These are phyloP conservation scores for Macropus fuliginosus DNA, from an alignment of 2,797 vertebrate genomes.

Conservation along the genomic window DNA sequence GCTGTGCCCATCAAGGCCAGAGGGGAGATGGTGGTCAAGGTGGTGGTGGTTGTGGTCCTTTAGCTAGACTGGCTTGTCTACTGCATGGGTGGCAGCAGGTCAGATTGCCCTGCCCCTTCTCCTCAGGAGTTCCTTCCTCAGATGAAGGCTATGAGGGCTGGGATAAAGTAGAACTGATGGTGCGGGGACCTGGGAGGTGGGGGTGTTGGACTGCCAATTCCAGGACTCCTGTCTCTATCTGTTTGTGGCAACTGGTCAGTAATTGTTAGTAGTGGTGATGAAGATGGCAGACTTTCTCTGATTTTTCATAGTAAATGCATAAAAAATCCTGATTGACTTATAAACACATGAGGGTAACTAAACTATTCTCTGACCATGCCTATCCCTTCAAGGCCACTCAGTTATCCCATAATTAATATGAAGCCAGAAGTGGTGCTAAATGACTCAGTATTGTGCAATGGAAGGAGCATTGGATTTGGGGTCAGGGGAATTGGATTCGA, in stretches of 20 bases:
- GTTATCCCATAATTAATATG: neutral
- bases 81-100: neutral
- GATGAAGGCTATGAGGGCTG: neutral
- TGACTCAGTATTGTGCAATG: neutral
- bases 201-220: neutral
- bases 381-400: neutral
- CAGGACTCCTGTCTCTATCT: neutral
- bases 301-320: neutral
- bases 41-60: neutral
- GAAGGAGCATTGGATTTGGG: neutral
- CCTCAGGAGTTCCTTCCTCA: neutral
- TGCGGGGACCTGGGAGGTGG: neutral
- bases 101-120: neutral
- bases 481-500: neutral
- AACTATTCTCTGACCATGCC: neutral
- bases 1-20: neutral
- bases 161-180: neutral
- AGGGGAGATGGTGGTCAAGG: neutral
- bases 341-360: neutral
- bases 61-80: neutral
- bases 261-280: neutral
- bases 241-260: neutral
- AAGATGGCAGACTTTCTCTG: neutral
- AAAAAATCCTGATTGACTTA: neutral
- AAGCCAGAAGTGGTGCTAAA: neutral